Percentiles rank a stretch among this genome's conserved stretches.
phyloP scores from a whole-genome alignment of 2,113 vertebrate species.

The Thermophis baileyi region DNA sequence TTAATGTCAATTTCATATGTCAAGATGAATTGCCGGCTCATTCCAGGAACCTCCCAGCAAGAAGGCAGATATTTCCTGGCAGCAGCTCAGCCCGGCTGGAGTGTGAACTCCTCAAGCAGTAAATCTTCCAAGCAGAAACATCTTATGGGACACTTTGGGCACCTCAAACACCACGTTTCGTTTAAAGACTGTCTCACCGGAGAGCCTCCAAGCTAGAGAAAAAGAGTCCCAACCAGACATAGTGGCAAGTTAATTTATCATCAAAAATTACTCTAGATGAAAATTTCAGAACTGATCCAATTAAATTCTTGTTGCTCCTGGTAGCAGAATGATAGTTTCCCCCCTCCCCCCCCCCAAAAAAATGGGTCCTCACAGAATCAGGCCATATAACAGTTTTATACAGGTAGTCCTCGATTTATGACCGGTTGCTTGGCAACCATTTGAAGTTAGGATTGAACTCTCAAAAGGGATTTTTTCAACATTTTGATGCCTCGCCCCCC shows the following conservation, averaged over 20 bases:
- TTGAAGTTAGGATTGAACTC: neutral
- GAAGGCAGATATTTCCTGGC: neutral
- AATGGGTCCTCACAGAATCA: neutral
- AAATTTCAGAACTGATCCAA: neutral
- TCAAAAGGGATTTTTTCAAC: neutral
- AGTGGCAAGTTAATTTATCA: neutral
- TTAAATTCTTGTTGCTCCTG: neutral
- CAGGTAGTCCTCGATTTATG: neutral
- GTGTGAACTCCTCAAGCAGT: neutral
- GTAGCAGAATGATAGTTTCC: neutral
- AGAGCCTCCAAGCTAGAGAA: neutral
- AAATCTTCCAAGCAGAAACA: neutral
- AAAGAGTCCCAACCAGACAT: neutral
- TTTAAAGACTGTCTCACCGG: neutral
- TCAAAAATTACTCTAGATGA: neutral
- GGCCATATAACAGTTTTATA: neutral
- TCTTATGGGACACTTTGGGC: neutral
- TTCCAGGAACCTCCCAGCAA: neutral
- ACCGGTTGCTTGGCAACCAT: neutral
- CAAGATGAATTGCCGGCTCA: neutral
- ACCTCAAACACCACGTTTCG: neutral
- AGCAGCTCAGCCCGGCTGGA: neutral
- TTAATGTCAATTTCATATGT: neutral
- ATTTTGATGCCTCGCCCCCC: fast-evolving
- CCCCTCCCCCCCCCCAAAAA: neutral